These are phyloP conservation scores for Adelges cooleyi DNA, from an alignment of 1,140 invertebrate genomes.

Conservation along the genomic window DNA sequence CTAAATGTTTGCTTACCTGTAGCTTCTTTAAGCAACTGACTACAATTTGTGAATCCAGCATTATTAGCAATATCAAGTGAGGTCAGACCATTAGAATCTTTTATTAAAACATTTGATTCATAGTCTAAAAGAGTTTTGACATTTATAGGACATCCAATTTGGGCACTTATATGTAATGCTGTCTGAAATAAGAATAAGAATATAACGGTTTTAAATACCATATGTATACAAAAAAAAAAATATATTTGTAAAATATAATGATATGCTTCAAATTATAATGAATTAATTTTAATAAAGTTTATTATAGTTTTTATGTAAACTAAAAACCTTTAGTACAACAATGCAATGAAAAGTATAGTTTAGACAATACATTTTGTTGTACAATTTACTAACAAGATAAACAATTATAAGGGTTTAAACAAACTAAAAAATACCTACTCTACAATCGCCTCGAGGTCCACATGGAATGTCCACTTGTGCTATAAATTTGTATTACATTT, in stretches of 20 bases:
- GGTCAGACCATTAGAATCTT: conserved; percentile 55
- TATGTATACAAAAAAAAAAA: too few relatives aligned
- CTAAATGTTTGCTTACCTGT: conserved; percentile 44
- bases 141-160: conserved; percentile 63
- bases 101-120: conserved; percentile 51
- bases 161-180: conserved; percentile 66
- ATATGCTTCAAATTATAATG: neutral
- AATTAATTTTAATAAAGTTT: neutral
- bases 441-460: conserved; percentile 49
- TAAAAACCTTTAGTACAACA: conserved; percentile 1
- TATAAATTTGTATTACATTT: too few relatives aligned
- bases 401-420: too few relatives aligned
- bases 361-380: too few relatives aligned
- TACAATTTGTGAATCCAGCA: conserved; percentile 53
- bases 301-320: too few relatives aligned
- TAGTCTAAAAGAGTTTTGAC: conserved; percentile 53
- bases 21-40: conserved; percentile 53
- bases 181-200: conserved; percentile 52
- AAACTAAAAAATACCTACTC: conserved; percentile 41
- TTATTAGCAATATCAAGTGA: conserved; percentile 65
- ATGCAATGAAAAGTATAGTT: too few relatives aligned
- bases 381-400: too few relatives aligned
- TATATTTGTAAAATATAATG: conserved; percentile 29
- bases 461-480: conserved; percentile 60
- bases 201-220: too few relatives aligned